Evolutionary conservation across 2,888 invertebrate species (phyloP).

Genomic region (Drosophila hamatofila): DNA sequence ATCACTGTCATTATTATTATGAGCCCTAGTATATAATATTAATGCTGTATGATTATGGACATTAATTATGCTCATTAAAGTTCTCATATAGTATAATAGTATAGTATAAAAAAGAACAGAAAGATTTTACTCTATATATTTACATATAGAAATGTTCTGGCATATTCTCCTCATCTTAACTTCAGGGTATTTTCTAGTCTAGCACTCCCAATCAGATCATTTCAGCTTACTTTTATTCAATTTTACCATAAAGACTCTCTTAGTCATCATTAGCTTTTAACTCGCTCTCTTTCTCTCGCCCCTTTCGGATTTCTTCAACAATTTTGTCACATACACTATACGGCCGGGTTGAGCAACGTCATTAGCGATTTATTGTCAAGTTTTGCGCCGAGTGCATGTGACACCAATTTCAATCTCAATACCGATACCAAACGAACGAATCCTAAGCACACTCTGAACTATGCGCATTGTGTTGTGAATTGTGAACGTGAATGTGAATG

Average conservation of each 20-base stretch:
- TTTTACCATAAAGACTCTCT: background rate
- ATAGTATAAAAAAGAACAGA: background rate
- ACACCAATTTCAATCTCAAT: slow-evolving; percentile 31
- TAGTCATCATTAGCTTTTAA: slow-evolving; percentile 15
- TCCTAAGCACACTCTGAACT: slow-evolving; percentile 31
- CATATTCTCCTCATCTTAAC: background rate
- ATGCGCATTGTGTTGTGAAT: slow-evolving; percentile 23
- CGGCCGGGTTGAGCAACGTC: slow-evolving; percentile 30
- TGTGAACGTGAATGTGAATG: slow-evolving; percentile 18
- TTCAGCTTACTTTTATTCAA: background rate
- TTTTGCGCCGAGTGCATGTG: slow-evolving; percentile 35
- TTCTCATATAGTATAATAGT: too few relatives aligned
- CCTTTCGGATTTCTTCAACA: background rate
- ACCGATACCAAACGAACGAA: slow-evolving; percentile 13
- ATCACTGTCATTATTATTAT: too few relatives aligned
- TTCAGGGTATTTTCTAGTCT: background rate
- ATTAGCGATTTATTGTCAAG: slow-evolving; percentile 38
- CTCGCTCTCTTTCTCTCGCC: background rate
- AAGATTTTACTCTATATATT: too few relatives aligned
- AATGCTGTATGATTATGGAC: too few relatives aligned
- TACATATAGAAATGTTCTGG: background rate
- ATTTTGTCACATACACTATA: slow-evolving; percentile 2
- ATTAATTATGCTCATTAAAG: too few relatives aligned
- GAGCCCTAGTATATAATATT: too few relatives aligned
- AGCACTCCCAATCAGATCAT: background rate